These are phyloP conservation scores for Alligator sinensis DNA, from an alignment of 2,113 vertebrate genomes.

Conservation along the genomic window DNA sequence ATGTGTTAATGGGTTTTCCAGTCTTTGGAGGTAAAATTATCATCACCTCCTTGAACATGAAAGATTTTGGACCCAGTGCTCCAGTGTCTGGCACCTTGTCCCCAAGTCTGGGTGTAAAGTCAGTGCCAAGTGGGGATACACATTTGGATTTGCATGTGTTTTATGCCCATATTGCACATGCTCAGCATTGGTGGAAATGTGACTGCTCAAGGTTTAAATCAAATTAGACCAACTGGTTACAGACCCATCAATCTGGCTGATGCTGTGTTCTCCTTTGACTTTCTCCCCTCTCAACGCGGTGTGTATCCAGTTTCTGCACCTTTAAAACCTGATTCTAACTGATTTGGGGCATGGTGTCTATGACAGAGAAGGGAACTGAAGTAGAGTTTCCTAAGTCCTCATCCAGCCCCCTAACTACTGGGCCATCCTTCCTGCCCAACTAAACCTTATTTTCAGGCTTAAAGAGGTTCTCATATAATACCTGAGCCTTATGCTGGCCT, in stretches of 20 bases:
- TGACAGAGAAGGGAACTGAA: too few relatives aligned
- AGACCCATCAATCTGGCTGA: background rate
- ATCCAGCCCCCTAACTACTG: too few relatives aligned
- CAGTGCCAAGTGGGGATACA: background rate
- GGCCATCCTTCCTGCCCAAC: too few relatives aligned
- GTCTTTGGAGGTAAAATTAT: background rate
- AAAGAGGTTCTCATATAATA: too few relatives aligned
- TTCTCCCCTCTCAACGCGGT: accelerated
- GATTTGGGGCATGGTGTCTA: too few relatives aligned
- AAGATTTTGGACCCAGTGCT: background rate
- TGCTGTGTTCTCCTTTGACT: background rate
- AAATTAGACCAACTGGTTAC: accelerated
- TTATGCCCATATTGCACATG: accelerated
- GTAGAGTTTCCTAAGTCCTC: too few relatives aligned
- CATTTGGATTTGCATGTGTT: background rate
- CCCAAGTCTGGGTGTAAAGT: background rate
- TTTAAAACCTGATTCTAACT: too few relatives aligned
- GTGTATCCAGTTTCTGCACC: too few relatives aligned
- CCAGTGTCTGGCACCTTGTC: background rate
- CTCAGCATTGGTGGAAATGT: accelerated
- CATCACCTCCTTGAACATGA: accelerated
- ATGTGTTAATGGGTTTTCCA: background rate
- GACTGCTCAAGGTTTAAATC: accelerated
- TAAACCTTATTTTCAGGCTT: too few relatives aligned
- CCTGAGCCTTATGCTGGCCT: too few relatives aligned